These are phyloP conservation scores for Bergia puertoricense DNA, from an alignment of 92 coral and sea anemone genomes.

Conservation along the genomic window DNA sequence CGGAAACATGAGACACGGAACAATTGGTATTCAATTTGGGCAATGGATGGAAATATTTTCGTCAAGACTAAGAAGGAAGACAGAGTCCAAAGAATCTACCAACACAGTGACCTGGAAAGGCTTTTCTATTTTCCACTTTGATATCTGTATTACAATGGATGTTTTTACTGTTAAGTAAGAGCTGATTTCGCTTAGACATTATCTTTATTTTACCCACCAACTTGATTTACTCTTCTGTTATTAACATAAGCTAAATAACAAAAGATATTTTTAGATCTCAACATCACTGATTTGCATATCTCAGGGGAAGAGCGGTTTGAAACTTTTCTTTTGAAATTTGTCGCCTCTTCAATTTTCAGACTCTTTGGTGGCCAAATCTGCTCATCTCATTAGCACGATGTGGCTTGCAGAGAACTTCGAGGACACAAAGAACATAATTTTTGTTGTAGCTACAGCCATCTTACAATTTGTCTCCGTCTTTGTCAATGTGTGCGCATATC, in stretches of 20 bases:
- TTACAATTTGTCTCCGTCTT: not conserved
- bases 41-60: constrained; percentile 37
- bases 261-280: too few relatives aligned
- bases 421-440: not conserved
- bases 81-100: not conserved
- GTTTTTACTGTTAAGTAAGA: too few relatives aligned
- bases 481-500: not conserved
- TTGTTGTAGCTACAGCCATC: not conserved
- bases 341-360: not conserved
- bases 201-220: too few relatives aligned
- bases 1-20: constrained; percentile 13
- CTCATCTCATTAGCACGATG: not conserved
- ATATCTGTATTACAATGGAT: too few relatives aligned
- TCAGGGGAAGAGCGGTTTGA: not conserved
- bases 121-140: too few relatives aligned
- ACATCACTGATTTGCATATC: not conserved
- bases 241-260: too few relatives aligned
- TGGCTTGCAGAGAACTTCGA: not conserved
- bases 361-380: not conserved
- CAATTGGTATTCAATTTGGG: constrained; percentile 42
- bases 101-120: not conserved
- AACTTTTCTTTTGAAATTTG: not conserved
- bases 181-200: too few relatives aligned
- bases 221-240: too few relatives aligned
- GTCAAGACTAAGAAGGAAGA: constrained; percentile 22